phyloP scores from a whole-genome alignment of 2,888 invertebrate genomes.

The Elmis aenea region DNA sequence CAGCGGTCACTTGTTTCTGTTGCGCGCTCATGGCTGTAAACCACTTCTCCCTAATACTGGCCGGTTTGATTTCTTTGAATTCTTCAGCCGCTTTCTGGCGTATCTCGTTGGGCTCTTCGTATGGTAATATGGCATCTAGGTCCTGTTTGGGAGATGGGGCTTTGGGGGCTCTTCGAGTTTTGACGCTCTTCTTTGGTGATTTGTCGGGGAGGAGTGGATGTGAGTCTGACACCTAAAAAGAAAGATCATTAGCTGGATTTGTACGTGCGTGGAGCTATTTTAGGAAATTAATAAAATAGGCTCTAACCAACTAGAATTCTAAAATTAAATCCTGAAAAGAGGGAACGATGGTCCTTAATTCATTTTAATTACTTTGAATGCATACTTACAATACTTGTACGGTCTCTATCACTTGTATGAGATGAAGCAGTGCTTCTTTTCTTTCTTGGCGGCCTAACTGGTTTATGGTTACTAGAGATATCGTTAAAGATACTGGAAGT shows the following conservation, averaged over 20 bases:
- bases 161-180: conserved; percentile 53
- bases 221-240: conserved; percentile 35
- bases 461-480: conserved; percentile 25
- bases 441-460: conserved; percentile 53
- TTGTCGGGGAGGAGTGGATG: conserved; percentile 45
- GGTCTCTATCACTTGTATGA: conserved; percentile 59
- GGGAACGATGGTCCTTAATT: too few species aligned
- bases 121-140: conserved; percentile 43
- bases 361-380: too few species aligned
- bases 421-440: conserved; percentile 64
- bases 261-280: not conserved
- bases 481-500: conserved; percentile 55
- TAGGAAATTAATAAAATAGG: not conserved
- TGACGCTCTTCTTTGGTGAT: conserved; percentile 55
- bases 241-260: too few species aligned
- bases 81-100: conserved; percentile 37
- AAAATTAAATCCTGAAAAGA: too few species aligned
- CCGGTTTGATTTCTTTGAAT: conserved; percentile 56
- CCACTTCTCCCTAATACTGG: conserved; percentile 49
- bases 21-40: conserved; percentile 48
- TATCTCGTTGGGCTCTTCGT: conserved; percentile 37
- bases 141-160: conserved; percentile 45
- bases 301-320: not conserved
- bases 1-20: conserved; percentile 48
- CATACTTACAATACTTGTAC: too few species aligned